phyloP scores from a whole-genome alignment of 2,888 invertebrate species.

The Trichopria drosophilae region DNA sequence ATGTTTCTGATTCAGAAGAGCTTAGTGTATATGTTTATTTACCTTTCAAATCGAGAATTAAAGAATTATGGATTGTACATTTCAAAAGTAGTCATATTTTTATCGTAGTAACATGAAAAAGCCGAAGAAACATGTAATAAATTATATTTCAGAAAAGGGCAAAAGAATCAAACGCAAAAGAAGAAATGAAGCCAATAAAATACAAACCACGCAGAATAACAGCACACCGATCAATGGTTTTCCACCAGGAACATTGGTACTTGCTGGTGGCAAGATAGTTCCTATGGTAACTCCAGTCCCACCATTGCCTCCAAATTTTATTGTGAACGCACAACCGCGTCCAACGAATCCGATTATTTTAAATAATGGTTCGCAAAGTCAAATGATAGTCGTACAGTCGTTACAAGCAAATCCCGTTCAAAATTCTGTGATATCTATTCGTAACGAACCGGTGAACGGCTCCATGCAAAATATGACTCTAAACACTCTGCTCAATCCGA shows the following conservation, averaged over 20 bases:
- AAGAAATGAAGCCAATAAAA: slow-evolving; percentile 39
- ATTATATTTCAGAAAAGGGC: slow-evolving; percentile 38
- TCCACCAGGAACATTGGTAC: slow-evolving; percentile 50
- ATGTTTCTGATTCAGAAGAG: no score
- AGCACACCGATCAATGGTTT: slow-evolving; percentile 45
- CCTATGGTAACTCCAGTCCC: slow-evolving; percentile 53
- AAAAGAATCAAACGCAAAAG: slow-evolving; percentile 43
- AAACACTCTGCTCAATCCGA: slow-evolving; percentile 50
- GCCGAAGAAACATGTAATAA: no score
- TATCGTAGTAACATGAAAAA: no score
- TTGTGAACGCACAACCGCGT: slow-evolving; percentile 51
- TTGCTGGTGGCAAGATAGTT: slow-evolving; percentile 54
- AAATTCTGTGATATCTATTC: slow-evolving; percentile 49
- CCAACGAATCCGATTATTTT: slow-evolving; percentile 51
- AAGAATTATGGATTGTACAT: no score
- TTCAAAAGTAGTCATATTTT: no score
- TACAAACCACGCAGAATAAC: slow-evolving; percentile 27
- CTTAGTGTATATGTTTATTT: no score
- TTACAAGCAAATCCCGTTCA: slow-evolving; percentile 45
- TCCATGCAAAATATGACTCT: slow-evolving; percentile 50
- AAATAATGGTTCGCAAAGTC: slow-evolving; percentile 51
- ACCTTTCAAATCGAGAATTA: no score
- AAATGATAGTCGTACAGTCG: slow-evolving; percentile 56
- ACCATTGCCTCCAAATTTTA: slow-evolving; percentile 49
- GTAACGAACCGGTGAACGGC: slow-evolving; percentile 48